Base-by-base conservation (phyloP, 2,797 vertebrate species). In the Prionace glauca region DNA sequence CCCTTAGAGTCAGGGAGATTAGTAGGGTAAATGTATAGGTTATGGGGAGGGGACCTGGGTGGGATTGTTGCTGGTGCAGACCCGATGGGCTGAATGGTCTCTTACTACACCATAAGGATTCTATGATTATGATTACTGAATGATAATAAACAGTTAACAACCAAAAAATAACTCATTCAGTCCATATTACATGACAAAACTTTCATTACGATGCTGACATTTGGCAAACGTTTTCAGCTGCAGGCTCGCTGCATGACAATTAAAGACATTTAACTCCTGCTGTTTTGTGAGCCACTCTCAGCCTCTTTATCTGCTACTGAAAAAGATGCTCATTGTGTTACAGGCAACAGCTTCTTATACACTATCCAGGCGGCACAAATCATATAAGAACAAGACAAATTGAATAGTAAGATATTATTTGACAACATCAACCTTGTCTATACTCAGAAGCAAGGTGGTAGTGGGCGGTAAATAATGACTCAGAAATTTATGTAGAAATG, bases 211-310 rank as follows among this genome's bases (percentile, higher is more conserved):
- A 60, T 77, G 69, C 93, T 95, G 93, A 95, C 71, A 95, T 95
- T 94, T 95, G 93, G 93, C 41, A 94, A 95, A 56, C 45, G 26
- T 95, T 18, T 50, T 77, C 5, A 77, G 93, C 93, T 74, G 69
- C 93, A 56, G 93, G 93, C 93, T 95, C 93, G 5, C 93, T 74
- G 71, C 41, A 56, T 77, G 93, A 95, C 29, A 95, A 95, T 95
- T 95, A 77, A 32, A 95, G 50, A 32, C 45, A 60, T 95, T 77
- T 77, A 69, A 72, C 93, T 74, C 93, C 93, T 56, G 50, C 60
- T 77, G 93, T 32, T 50, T 95, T 74, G 92, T 45, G 69, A 94
- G 67, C 22, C 26, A 94, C 24, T 94, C 36, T 71, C 92, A 50
- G 92, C 22, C 36, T 77, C 45, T 50, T 72, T 29, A 72, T 56